phyloP scores from a whole-genome alignment of 2,113 vertebrate genomes.

The Alces alces region DNA sequence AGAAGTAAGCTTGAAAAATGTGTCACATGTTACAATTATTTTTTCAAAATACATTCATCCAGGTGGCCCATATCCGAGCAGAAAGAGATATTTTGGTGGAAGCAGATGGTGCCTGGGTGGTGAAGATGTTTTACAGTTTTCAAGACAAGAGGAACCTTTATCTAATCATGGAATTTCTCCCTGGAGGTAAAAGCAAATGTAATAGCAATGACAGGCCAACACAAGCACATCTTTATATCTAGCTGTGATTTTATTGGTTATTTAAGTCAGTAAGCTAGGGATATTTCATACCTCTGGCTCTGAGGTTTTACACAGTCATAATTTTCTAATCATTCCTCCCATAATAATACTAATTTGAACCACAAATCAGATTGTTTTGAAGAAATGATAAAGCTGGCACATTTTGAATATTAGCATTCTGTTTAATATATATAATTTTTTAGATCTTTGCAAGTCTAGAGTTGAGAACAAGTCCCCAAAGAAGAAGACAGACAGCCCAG shows the following conservation, averaged over 20 bases:
- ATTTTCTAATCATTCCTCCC: neutral
- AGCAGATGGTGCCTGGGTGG: slow-evolving; percentile 98
- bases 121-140: slow-evolving; percentile 99
- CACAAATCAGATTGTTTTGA: neutral
- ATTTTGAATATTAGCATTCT: neutral
- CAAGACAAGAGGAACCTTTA: slow-evolving; percentile 99
- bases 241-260: neutral
- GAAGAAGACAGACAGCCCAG: neutral
- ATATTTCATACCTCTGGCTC: neutral
- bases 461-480: neutral
- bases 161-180: slow-evolving; percentile 99
- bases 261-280: neutral
- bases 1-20: neutral
- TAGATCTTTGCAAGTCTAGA: neutral
- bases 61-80: slow-evolving; percentile 98
- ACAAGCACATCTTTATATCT: neutral
- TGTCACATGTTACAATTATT: slow-evolving; percentile 7
- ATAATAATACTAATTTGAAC: neutral
- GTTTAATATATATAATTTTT: neutral
- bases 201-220: neutral
- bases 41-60: slow-evolving; percentile 30
- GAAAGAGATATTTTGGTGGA: slow-evolving; percentile 98
- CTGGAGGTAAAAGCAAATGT: slow-evolving; percentile 86
- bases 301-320: neutral
- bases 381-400: neutral